Evolutionary conservation across 2,888 invertebrate genomes (phyloP).

Genomic region (Coronaproctus castanopsis): DNA sequence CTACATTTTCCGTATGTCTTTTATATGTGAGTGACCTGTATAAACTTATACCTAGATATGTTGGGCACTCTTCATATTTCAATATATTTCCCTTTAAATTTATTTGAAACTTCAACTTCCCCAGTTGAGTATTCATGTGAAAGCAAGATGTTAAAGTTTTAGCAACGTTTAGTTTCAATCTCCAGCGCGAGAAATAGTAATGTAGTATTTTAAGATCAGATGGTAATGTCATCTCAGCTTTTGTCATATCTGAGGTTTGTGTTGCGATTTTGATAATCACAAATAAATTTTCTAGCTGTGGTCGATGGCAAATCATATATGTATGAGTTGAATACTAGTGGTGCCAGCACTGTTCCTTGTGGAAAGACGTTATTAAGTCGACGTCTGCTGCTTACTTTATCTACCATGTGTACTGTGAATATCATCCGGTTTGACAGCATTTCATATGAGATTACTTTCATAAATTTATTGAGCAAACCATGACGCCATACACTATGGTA

Average conservation of each 20-base stretch:
- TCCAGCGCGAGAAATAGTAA: not conserved
- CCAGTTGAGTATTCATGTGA: not conserved
- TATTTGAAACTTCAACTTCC: not conserved
- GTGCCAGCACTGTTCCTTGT: no score
- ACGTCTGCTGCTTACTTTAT: no score
- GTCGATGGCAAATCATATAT: no score
- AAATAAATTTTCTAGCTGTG: not conserved
- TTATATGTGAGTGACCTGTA: not conserved
- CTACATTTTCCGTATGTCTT: not conserved
- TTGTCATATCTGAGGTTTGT: not conserved
- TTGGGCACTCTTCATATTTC: not conserved
- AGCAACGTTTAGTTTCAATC: not conserved
- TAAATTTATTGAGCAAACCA: no score
- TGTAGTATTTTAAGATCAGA: not conserved
- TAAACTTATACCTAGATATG: not conserved
- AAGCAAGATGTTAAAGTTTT: not conserved
- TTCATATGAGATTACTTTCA: no score
- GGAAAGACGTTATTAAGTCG: no score
- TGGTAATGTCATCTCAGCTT: no score
- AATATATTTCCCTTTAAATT: not conserved
- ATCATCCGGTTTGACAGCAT: no score
- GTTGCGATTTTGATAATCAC: no score
- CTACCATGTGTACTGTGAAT: no score
- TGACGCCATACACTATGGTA: no score
- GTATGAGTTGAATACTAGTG: no score